Percentiles rank a stretch among this genome's conserved stretches.
Evolutionary conservation across 2,888 invertebrate genomes (phyloP).

Genomic region (Plutella xylostella): DNA sequence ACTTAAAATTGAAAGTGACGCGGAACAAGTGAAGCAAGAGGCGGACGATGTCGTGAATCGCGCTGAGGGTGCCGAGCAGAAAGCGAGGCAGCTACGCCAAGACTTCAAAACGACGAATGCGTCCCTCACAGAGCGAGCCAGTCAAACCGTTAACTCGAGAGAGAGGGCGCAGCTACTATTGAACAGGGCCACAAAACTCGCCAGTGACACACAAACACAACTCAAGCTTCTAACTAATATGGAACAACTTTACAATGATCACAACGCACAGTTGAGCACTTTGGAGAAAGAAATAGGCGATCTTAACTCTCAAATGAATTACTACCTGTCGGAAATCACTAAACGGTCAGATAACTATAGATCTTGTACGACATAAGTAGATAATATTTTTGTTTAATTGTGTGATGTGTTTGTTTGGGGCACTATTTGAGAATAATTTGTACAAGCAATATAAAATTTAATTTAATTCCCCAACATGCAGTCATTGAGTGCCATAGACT

Average conservation of each 20-base stretch:
- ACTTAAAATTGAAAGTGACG: constrained; percentile 83
- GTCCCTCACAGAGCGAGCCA: constrained; percentile 78
- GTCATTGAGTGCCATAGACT: constrained; percentile 34
- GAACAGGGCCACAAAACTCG: constrained; percentile 84
- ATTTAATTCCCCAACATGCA: too few relatives aligned
- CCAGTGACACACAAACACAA: constrained; percentile 81
- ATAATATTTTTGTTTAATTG: background rate
- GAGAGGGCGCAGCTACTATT: constrained; percentile 82
- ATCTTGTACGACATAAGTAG: constrained; percentile 61
- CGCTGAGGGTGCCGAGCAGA: constrained; percentile 76
- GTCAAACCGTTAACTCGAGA: constrained; percentile 82
- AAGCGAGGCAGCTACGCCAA: constrained; percentile 71
- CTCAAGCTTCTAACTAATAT: constrained; percentile 78
- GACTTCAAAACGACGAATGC: constrained; percentile 80
- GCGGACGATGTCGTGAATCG: constrained; percentile 79
- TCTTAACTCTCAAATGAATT: constrained; percentile 73
- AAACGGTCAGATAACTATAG: constrained; percentile 72
- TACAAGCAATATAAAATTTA: too few relatives aligned
- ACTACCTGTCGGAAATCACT: constrained; percentile 73
- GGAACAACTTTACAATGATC: constrained; percentile 75
- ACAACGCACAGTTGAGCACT: constrained; percentile 70
- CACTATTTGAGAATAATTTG: too few relatives aligned
- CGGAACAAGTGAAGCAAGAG: constrained; percentile 83
- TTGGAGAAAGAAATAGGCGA: constrained; percentile 72
- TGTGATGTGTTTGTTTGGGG: too few relatives aligned